phyloP scores from a whole-genome alignment of 2,797 vertebrate genomes.

The Trematomus bernacchii region DNA sequence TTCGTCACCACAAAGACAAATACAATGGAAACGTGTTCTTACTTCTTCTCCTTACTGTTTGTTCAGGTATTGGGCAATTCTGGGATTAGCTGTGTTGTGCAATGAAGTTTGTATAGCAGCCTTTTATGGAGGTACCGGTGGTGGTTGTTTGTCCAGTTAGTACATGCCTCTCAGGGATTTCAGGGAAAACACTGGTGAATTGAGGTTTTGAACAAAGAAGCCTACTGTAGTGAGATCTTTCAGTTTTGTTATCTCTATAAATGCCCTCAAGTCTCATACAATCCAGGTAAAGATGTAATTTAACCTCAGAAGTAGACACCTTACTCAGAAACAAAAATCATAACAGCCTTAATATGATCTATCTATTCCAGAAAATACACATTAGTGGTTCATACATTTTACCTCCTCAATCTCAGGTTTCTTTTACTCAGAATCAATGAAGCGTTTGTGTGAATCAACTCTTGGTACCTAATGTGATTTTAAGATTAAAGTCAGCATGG shows the following conservation, averaged over 20 bases:
- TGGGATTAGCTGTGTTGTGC: constrained; percentile 37
- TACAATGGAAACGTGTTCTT: constrained; percentile 2
- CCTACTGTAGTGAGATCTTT: constrained; percentile 24
- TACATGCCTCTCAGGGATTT: constrained; percentile 31
- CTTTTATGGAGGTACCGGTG: constrained; percentile 49
- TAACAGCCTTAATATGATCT: not conserved
- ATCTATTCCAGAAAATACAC: constrained; percentile 1
- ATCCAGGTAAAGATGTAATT: constrained; percentile 38
- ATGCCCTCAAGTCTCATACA: constrained; percentile 23
- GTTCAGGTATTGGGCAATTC: constrained; percentile 48
- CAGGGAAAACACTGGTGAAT: constrained; percentile 26
- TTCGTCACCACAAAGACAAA: constrained; percentile 23
- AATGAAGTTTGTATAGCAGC: constrained; percentile 24
- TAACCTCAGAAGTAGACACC: constrained; percentile 27
- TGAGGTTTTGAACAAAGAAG: constrained; percentile 45
- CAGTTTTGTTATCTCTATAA: constrained; percentile 34
- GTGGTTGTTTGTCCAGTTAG: constrained; percentile 37
- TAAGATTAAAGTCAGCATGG: not conserved
- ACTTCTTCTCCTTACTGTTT: constrained; percentile 19
- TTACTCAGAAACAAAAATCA: constrained; percentile 15
- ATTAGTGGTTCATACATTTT: not conserved
- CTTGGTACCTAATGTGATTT: not conserved
- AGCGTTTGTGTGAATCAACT: not conserved
- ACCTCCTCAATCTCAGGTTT: constrained; percentile 16
- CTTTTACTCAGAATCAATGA: constrained; percentile 11